Conservation (phyloP, 35 echinoderm and acorn worm species). For the Amphiura filiformis region DNA sequence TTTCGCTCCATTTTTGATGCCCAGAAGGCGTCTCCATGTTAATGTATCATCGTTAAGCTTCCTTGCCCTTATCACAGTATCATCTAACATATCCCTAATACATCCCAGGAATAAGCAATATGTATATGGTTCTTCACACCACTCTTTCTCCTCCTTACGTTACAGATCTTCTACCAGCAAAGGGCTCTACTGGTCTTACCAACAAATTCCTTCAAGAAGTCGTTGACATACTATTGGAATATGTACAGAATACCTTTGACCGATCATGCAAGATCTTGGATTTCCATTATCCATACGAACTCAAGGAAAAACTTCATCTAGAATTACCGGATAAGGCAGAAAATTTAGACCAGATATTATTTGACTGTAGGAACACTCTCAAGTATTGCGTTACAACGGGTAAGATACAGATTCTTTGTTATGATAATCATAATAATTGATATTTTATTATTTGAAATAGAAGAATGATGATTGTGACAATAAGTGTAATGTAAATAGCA, state of each 20-base stretch:
- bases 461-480: too few relatives aligned
- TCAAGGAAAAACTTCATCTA: slow-evolving; percentile 87
- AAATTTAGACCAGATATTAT: slow-evolving; percentile 85
- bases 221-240: slow-evolving; percentile 69
- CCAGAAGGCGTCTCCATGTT: too few relatives aligned
- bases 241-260: slow-evolving; percentile 70
- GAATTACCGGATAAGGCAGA: slow-evolving; percentile 93
- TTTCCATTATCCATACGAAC: slow-evolving; percentile 85
- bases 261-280: slow-evolving; percentile 71
- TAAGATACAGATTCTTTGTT: slow-evolving; percentile 11
- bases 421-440: not conserved
- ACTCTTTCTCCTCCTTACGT: too few relatives aligned
- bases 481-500: too few relatives aligned
- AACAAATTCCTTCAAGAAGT: slow-evolving; percentile 85
- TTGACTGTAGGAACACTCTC: slow-evolving; percentile 86
- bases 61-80: too few relatives aligned
- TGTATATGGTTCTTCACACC: too few relatives aligned
- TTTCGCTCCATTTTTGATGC: too few relatives aligned
- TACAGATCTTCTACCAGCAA: slow-evolving; percentile 82
- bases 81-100: too few relatives aligned
- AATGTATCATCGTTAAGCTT: too few relatives aligned
- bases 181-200: slow-evolving; percentile 75
- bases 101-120: too few relatives aligned
- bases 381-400: slow-evolving; percentile 89
- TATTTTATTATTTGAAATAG: too few relatives aligned